Conservation (phyloP, 2,113 vertebrate species). For the Macrotus californicus region DNA sequence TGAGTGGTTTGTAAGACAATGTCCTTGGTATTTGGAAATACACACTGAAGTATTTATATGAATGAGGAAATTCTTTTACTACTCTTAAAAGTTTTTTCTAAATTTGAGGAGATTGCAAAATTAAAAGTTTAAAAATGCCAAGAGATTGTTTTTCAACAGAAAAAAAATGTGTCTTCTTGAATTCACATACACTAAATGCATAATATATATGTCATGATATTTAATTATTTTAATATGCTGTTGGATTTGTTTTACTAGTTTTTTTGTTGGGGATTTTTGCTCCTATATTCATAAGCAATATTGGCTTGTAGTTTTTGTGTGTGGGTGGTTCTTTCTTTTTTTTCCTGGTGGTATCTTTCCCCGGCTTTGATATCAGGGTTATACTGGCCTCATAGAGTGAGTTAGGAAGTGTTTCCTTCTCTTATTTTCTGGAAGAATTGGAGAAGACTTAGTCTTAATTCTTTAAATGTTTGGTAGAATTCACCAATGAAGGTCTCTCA, state of each 20-base stretch:
- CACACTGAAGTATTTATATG: not conserved
- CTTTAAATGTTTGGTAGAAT: not conserved
- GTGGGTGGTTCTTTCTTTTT: too few species aligned
- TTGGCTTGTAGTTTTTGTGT: not conserved
- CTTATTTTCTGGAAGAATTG: not conserved
- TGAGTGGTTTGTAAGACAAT: not conserved
- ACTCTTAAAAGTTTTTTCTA: not conserved
- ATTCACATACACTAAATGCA: not conserved
- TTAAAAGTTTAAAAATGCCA: constrained; percentile 5
- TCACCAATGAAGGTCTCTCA: not conserved
- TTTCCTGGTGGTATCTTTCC: not conserved
- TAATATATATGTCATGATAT: not conserved
- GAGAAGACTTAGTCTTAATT: not conserved
- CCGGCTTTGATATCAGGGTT: not conserved
- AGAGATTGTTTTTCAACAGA: not conserved
- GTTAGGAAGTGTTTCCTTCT: not conserved
- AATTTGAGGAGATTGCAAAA: constrained; percentile 9
- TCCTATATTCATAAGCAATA: not conserved
- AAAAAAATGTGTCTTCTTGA: not conserved
- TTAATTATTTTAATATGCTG: not conserved
- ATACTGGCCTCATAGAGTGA: not conserved
- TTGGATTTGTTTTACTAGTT: not conserved
- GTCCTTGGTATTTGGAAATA: constrained; percentile 11
- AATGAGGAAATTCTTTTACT: not conserved
- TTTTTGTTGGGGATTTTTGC: not conserved